Evolutionary conservation across 2,797 vertebrate genomes (phyloP).

Genomic region (Anabacerthia variegaticeps): DNA sequence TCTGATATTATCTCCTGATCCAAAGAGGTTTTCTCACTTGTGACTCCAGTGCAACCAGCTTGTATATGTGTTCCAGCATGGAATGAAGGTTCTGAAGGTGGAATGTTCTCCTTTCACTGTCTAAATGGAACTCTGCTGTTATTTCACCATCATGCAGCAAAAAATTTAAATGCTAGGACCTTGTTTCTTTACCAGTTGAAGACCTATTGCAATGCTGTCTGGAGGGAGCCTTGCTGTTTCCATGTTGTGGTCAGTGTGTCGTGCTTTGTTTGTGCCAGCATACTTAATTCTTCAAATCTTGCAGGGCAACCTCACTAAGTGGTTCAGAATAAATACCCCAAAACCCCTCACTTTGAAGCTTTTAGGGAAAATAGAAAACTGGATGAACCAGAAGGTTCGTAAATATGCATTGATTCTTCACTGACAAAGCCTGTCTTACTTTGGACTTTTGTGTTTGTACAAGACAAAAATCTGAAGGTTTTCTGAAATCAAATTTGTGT

Average conservation of each 20-base stretch:
- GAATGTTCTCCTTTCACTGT: not conserved
- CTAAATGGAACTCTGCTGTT: not conserved
- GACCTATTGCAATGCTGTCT: not conserved
- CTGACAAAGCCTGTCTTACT: not conserved
- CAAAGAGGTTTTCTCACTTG: not conserved
- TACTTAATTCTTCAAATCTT: not conserved
- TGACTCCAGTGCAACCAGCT: not conserved
- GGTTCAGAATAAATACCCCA: not conserved
- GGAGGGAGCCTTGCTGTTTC: not conserved
- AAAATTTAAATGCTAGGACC: not conserved
- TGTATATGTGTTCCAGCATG: accelerated
- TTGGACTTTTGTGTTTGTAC: not conserved
- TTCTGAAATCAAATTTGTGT: not conserved
- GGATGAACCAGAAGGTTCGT: not conserved
- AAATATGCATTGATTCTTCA: not conserved
- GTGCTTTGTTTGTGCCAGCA: not conserved
- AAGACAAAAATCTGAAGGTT: not conserved
- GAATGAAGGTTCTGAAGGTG: not conserved
- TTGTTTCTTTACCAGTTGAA: not conserved
- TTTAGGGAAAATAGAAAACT: not conserved
- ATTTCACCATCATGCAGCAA: not conserved
- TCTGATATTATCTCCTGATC: not conserved
- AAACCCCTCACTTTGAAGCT: not conserved
- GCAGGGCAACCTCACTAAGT: not conserved
- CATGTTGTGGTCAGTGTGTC: not conserved